Base-by-base conservation (phyloP, 2,113 vertebrate species). In the Cygnus atratus region DNA sequence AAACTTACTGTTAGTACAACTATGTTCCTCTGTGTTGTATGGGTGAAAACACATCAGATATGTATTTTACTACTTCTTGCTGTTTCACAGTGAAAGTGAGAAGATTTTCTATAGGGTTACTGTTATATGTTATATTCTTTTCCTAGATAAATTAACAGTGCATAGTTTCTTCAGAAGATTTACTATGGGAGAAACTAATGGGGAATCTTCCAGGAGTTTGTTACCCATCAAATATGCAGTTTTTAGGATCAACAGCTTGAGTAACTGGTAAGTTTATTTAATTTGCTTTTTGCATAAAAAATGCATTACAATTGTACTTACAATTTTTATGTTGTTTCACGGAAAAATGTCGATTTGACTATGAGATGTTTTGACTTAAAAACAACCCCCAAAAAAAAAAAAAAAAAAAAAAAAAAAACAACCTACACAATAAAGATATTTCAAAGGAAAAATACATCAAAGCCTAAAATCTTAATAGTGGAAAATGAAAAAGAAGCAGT, bases 21-120 rank as follows among this genome's bases (percentile, higher is more conserved):
- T 76, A 21, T 0, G 0, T 31, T 11, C 1, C 2, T 74, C 21
- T 58, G 12, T 72, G 43, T 57, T 7, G 29, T 55, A 52, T 5
- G 63, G 8, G 6, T 80, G 29, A 90, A 91, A 88, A 76, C 43
- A 61, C 3, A n/a, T 59, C 15, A 54, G 10, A 10, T 48, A 25
- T 26, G 11, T 39, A 46, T 81, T 93, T 75, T 81, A n/a, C 15
- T 41, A 4, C 6, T 24, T 46, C 14, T 67, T 68, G 12, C 6
- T 54, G 1, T 62, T 84, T 78, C 8, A 41, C 14, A 37, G 12
- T 21, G 26, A 75, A 79, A 43, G 8, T n/a, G 57, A 46, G 9
- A 65, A n/a, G 5, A 17, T 70, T 79, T 67, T 37, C 16, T 43
- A 3, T 44, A 22, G 11, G 24, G 29, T 82, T 48, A 44, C 9